phyloP scores from a whole-genome alignment of 2,113 vertebrate species.

The Laticauda colubrina region DNA sequence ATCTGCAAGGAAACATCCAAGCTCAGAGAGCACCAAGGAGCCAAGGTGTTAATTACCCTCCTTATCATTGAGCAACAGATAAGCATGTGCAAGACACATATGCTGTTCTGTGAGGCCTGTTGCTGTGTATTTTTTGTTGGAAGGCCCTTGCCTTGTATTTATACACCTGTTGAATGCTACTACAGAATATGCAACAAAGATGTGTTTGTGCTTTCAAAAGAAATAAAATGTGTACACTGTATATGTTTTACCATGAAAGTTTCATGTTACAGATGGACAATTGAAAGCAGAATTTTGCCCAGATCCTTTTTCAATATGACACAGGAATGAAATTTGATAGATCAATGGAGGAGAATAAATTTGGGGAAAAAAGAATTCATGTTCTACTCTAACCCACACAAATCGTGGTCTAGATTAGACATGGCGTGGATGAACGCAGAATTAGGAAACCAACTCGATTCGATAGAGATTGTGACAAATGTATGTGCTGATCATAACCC shows the following conservation, averaged over 20 bases:
- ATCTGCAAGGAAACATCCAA: background rate
- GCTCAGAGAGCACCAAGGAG: background rate
- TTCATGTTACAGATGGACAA: background rate
- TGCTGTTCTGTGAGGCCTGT: background rate
- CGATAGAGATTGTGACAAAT: too few species aligned
- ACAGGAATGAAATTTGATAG: too few species aligned
- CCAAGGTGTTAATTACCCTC: background rate
- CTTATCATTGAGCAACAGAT: background rate
- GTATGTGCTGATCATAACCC: too few species aligned
- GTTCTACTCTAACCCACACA: too few species aligned
- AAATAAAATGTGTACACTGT: background rate
- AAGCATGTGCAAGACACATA: background rate
- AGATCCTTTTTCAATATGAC: too few species aligned
- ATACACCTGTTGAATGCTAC: background rate
- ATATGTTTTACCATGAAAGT: background rate
- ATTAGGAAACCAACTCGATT: too few species aligned
- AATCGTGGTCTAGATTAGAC: too few species aligned
- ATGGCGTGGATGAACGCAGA: too few species aligned
- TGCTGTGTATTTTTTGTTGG: background rate
- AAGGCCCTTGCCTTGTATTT: background rate
- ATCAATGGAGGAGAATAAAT: too few species aligned
- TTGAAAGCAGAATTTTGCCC: too few species aligned
- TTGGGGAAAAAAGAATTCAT: too few species aligned
- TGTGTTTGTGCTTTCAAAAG: background rate
- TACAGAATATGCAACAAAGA: background rate